Conservation (phyloP, 2,113 vertebrate species). For the Dipodomys spectabilis region DNA sequence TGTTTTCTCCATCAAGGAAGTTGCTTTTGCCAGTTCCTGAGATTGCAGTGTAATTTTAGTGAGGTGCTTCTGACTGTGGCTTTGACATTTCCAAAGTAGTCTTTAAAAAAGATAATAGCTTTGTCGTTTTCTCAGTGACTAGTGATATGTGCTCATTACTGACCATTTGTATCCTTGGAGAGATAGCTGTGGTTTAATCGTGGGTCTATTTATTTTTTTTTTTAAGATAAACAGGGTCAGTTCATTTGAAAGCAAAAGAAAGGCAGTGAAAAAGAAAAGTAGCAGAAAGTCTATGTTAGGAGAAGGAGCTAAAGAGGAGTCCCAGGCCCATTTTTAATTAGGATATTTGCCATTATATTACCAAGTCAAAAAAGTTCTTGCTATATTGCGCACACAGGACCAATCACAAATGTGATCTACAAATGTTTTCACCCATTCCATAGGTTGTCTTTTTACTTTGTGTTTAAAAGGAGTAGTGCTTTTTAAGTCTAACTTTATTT, state of each 20-base stretch:
- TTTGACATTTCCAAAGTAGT: neutral
- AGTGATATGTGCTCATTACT: conserved; percentile 1
- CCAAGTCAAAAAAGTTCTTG: neutral
- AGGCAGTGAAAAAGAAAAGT: too few relatives aligned
- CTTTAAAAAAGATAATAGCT: neutral
- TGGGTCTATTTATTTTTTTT: too few relatives aligned
- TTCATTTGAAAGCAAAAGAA: too few relatives aligned
- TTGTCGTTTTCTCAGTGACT: neutral
- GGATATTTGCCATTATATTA: neutral
- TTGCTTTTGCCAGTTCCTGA: conserved; percentile 34
- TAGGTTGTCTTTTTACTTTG: conserved; percentile 11
- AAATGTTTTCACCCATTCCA: conserved; percentile 11
- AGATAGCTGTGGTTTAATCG: neutral
- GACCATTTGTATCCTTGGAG: conserved; percentile 13
- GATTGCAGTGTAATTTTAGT: neutral
- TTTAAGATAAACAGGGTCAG: too few relatives aligned
- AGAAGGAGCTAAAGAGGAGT: too few relatives aligned
- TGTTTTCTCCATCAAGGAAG: neutral
- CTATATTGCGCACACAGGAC: neutral
- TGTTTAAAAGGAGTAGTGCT: neutral
- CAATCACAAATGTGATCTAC: neutral
- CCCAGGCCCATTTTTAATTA: conserved; percentile 5
- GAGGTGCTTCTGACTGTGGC: conserved; percentile 8
- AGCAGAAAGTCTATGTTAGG: too few relatives aligned
- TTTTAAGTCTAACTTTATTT: neutral